These are phyloP conservation scores for Nannospalax galili DNA, from an alignment of 2,113 vertebrate species.

Conservation along the genomic window DNA sequence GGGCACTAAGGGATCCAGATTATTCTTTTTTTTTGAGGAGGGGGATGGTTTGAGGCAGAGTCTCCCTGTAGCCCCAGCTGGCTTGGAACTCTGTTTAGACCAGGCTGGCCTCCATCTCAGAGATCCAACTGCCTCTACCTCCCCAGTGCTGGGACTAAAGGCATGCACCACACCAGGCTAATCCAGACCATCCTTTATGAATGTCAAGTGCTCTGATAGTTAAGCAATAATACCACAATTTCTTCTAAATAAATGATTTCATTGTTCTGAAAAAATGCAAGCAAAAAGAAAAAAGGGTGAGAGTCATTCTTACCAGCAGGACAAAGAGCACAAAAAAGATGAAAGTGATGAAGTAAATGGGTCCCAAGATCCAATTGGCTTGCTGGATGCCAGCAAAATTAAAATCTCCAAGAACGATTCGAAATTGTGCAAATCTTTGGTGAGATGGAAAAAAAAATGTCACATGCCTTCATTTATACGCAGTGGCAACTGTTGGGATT, in stretches of 20 bases:
- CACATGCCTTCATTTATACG: neutral
- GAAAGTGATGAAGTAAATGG: constrained; percentile 87
- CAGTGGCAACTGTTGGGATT: neutral
- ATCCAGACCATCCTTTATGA: neutral
- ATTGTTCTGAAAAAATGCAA: constrained; percentile 21
- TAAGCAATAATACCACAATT: constrained; percentile 6
- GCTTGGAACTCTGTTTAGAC: too few relatives aligned
- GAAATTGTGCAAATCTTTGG: constrained; percentile 87
- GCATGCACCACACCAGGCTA: too few relatives aligned
- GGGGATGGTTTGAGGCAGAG: too few relatives aligned
- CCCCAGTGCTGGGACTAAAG: too few relatives aligned
- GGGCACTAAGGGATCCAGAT: too few relatives aligned
- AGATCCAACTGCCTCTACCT: too few relatives aligned
- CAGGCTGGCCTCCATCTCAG: too few relatives aligned
- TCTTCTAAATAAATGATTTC: constrained; percentile 40
- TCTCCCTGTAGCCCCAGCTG: too few relatives aligned
- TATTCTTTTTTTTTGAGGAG: too few relatives aligned
- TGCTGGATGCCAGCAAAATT: constrained; percentile 84
- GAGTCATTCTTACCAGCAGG: constrained; percentile 82
- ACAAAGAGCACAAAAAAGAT: constrained; percentile 87
- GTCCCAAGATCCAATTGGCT: constrained; percentile 83
- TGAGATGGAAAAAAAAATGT: constrained; percentile 57
- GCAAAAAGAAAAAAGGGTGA: neutral
- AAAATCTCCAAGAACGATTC: constrained; percentile 87
- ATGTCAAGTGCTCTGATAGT: constrained; percentile 11